These are phyloP conservation scores for Morone saxatilis DNA, from an alignment of 2,113 vertebrate species.

Conservation along the genomic window DNA sequence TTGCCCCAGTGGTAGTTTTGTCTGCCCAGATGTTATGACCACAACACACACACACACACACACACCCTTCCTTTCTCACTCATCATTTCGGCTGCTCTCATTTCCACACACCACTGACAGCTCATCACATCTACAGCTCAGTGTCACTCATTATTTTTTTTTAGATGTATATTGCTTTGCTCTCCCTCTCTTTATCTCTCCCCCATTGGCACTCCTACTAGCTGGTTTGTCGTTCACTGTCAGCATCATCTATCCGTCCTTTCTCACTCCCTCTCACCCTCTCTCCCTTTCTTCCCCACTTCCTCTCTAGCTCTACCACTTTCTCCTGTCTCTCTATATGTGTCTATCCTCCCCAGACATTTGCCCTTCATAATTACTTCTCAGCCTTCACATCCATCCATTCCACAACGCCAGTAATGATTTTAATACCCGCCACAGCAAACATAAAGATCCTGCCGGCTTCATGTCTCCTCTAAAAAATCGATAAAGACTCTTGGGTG, in stretches of 20 bases:
- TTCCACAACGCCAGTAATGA: conserved; percentile 55
- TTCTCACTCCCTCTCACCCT: neutral
- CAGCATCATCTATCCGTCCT: conserved; percentile 25
- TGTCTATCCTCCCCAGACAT: conserved; percentile 52
- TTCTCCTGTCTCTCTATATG: neutral
- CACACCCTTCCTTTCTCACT: conserved; percentile 11
- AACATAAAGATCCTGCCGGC: conserved; percentile 63
- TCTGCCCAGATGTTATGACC: conserved; percentile 4
- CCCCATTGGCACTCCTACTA: conserved; percentile 27
- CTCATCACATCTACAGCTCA: conserved; percentile 53
- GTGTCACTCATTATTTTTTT: conserved; percentile 61
- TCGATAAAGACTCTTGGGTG: conserved; percentile 54
- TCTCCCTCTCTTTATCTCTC: conserved; percentile 10
- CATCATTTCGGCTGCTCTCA: conserved; percentile 42
- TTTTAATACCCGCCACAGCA: conserved; percentile 61
- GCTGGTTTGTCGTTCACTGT: conserved; percentile 1
- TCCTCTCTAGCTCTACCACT: neutral
- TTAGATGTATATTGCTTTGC: conserved; percentile 41
- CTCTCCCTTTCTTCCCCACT: neutral
- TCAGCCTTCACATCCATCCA: conserved; percentile 22
- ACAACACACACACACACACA: conserved; percentile 7
- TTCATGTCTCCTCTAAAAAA: conserved; percentile 20
- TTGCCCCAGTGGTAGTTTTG: conserved; percentile 5
- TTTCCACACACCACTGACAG: conserved; percentile 51
- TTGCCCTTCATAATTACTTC: conserved; percentile 68